phyloP scores from a whole-genome alignment of 2,113 vertebrate genomes.

The Meleagris gallopavo region DNA sequence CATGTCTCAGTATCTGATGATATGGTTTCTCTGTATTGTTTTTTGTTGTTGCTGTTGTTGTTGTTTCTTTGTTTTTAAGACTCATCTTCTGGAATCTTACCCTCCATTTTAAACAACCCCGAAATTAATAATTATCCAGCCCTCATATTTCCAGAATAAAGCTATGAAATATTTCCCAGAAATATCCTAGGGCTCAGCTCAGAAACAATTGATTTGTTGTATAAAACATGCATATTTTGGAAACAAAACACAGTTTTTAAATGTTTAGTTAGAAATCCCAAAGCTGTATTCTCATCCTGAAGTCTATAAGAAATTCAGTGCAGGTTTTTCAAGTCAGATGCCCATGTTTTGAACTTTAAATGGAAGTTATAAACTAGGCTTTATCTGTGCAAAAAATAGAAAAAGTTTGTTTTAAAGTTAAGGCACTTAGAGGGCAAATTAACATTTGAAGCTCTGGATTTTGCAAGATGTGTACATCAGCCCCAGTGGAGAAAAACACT shows the following conservation, averaged over 20 bases:
- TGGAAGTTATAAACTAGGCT: neutral
- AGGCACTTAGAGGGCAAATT: neutral
- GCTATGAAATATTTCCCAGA: neutral
- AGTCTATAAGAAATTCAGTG: fast-evolving
- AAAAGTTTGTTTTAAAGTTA: neutral
- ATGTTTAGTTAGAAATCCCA: neutral
- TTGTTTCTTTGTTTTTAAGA: neutral
- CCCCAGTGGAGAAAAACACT: neutral
- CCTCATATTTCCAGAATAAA: neutral
- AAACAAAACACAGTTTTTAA: neutral
- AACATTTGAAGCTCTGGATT: neutral
- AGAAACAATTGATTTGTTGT: neutral
- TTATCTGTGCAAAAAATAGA: neutral
- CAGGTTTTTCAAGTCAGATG: neutral
- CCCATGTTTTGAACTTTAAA: neutral
- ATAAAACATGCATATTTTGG: neutral
- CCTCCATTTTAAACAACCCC: neutral
- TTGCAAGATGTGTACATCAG: neutral
- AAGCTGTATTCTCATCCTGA: neutral
- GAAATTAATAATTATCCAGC: neutral
- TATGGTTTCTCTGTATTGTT: neutral
- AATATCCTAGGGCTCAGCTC: neutral
- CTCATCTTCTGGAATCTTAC: neutral
- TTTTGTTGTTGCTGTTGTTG: too few relatives aligned
- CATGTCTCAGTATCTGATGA: neutral